phyloP scores from a whole-genome alignment of 2,113 vertebrate genomes.

The Heterotilapia buettikoferi region DNA sequence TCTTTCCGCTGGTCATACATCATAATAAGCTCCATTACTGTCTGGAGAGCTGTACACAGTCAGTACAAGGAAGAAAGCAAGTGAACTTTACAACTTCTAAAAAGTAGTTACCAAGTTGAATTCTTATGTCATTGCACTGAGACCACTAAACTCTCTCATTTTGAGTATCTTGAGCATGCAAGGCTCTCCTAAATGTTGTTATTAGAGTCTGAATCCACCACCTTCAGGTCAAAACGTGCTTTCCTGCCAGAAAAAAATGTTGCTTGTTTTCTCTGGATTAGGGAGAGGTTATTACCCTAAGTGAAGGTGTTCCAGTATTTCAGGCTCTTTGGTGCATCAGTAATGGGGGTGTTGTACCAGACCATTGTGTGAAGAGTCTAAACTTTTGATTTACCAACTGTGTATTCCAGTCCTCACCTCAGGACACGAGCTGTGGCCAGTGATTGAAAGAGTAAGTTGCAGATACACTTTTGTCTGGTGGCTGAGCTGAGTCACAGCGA shows the following conservation, averaged over 20 bases:
- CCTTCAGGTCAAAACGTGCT: not conserved
- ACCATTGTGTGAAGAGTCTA: not conserved
- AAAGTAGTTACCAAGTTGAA: not conserved
- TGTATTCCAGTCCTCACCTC: not conserved
- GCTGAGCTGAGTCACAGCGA: not conserved
- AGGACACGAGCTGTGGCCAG: not conserved
- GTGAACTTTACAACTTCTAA: not conserved
- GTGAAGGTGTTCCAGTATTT: not conserved
- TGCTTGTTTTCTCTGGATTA: not conserved
- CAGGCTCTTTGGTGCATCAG: not conserved
- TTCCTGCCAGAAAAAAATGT: not conserved
- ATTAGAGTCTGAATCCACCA: not conserved
- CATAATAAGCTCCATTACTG: not conserved
- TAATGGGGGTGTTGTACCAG: not conserved
- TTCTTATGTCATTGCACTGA: not conserved
- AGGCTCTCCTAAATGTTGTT: not conserved
- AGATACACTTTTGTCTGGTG: not conserved
- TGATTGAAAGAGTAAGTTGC: not conserved
- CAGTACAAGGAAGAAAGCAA: not conserved
- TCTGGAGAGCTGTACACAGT: not conserved
- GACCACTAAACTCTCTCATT: not conserved
- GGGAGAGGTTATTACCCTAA: not conserved
- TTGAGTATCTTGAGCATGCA: not conserved
- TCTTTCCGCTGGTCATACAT: not conserved
- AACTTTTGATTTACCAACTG: not conserved